Evolutionary conservation across 2,797 vertebrate species (phyloP).

Genomic region (Microctenopoma steveboyesi): DNA sequence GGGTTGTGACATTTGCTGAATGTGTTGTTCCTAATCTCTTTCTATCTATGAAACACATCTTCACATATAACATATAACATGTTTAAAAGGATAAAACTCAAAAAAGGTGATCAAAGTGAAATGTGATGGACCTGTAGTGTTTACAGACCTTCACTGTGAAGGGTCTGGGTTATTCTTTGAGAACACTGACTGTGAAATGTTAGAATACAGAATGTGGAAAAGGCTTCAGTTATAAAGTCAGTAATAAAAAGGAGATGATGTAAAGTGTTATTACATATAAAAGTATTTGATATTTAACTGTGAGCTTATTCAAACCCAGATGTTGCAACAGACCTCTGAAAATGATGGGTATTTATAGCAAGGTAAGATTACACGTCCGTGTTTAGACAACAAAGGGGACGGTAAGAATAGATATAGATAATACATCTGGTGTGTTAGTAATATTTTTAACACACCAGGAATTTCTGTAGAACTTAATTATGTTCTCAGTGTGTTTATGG

Average conservation of each 20-base stretch:
- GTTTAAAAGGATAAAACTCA: background rate
- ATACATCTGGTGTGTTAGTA: background rate
- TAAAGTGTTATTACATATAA: constrained; percentile 45
- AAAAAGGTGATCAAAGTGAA: constrained; percentile 19
- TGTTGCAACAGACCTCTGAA: constrained; percentile 38
- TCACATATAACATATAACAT: constrained; percentile 14
- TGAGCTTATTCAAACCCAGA: constrained; percentile 30
- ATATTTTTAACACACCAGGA: constrained; percentile 20
- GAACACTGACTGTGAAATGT: constrained; percentile 7
- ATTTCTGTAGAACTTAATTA: constrained; percentile 12
- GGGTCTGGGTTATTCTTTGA: constrained; percentile 5
- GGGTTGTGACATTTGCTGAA: constrained; percentile 4
- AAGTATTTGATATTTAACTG: constrained; percentile 39
- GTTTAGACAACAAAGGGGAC: constrained; percentile 21
- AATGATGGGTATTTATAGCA: constrained; percentile 34
- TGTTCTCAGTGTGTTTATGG: constrained; percentile 25
- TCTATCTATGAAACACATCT: constrained; percentile 26
- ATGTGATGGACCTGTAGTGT: constrained; percentile 6
- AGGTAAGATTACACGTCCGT: constrained; percentile 26
- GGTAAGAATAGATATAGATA: constrained; percentile 30
- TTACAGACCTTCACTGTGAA: constrained; percentile 49
- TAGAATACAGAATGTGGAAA: constrained; percentile 3
- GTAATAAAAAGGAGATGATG: constrained; percentile 31
- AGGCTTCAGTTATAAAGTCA: background rate
- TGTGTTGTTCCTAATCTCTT: constrained; percentile 43